Evolutionary conservation across 2,888 invertebrate species (phyloP), one percentile per base, ranked within the genome.

Genomic region (Agonopterix arenella): DNA sequence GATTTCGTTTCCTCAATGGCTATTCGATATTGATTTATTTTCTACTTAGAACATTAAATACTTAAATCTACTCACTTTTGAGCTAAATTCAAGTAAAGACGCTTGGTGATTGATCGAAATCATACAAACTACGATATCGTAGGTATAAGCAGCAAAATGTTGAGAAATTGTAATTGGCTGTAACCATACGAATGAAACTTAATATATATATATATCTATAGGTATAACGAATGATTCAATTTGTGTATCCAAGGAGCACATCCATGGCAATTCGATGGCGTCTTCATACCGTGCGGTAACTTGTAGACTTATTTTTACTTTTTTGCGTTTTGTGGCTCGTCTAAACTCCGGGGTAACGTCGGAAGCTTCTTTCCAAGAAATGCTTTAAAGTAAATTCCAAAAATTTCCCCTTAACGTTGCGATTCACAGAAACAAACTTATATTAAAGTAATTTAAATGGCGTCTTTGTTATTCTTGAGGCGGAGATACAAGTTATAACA

Each of bases 311-410:
- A 66, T 57, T 69, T 70, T 64, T 62, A 62, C 64, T 67, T 68
- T n/a, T 60, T 67, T 68, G 61, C 68, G 70, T 70, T 66, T 62
- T 70, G 62, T 64, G 62, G 62, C 64, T 70, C 70, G 79, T 74
- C 72, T 73, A 76, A 28, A 77, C 74, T 78, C 70, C 65, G 59
- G 61, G 55, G 67, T 70, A 68, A 73, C 70, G 76, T 76, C 73
- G 77, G 80, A 79, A 79, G 76, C 77, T 73, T 71, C 75, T 79
- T 74, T 69, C 65, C 72, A 72, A 78, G 79, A 80, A 83, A 82
- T 79, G 75, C 73, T 81, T 79, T 78, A 76, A 76, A 80, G 75
- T 74, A 73, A 77, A 86, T 88, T 83, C 83, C 82, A 64, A 82
- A 83, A 80, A 81, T 83, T 76, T 76, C 76, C 78, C 73, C 70